A percentile compares a stretch with the other conserved stretches of the same genome.
Evolutionary conservation across 1,140 invertebrate genomes (phyloP).

Genomic region (Reticulitermes speratus): DNA sequence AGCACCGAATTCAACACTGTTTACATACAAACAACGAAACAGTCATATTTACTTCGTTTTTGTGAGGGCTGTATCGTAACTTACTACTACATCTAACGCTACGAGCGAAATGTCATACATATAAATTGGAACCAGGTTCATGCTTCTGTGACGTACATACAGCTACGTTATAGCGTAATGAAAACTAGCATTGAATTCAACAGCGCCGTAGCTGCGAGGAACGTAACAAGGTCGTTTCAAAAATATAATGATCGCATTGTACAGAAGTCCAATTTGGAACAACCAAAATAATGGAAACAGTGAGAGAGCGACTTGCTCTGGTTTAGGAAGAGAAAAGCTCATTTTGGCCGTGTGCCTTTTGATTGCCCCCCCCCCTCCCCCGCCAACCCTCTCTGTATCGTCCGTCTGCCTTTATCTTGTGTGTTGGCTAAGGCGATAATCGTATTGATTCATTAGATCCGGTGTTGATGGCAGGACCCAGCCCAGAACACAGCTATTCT

Average conservation of each 20-base stretch:
- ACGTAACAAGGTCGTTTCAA: background rate
- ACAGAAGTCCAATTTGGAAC: background rate
- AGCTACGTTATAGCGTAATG: background rate
- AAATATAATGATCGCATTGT: background rate
- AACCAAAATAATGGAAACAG: background rate
- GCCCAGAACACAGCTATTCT: background rate
- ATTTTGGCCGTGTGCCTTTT: constrained; percentile 5
- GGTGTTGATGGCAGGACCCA: background rate
- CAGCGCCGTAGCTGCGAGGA: background rate
- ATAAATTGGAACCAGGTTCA: background rate
- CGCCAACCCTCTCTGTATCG: background rate
- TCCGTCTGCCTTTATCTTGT: background rate
- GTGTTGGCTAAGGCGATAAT: constrained; percentile 11
- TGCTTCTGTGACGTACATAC: background rate
- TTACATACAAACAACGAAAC: too few relatives aligned
- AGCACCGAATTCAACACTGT: too few relatives aligned
- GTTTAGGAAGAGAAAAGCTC: background rate
- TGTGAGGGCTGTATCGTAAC: too few relatives aligned
- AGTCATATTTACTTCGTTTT: too few relatives aligned
- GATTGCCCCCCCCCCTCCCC: background rate
- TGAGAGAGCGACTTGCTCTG: background rate
- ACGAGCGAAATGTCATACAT: background rate
- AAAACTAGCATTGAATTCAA: background rate
- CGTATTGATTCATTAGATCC: constrained; percentile 12
- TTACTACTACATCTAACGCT: too few relatives aligned